Evolutionary conservation across 1,140 invertebrate species (phyloP).

Genomic region (Aphis craccivora): DNA sequence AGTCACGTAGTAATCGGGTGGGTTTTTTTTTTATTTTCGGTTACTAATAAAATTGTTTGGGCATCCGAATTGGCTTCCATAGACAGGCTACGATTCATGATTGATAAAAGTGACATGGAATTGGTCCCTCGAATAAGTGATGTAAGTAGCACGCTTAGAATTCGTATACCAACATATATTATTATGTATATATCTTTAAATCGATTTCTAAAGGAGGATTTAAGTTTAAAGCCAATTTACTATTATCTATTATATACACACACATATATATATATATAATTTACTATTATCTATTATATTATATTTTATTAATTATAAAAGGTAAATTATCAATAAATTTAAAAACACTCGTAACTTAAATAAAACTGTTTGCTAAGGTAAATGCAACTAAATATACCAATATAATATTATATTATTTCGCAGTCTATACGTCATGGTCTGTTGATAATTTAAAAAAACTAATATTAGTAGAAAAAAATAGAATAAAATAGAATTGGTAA

Average conservation of each 20-base stretch:
- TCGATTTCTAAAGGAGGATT: not conserved
- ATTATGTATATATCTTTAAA: not conserved
- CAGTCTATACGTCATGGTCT: not conserved
- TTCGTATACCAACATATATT: not conserved
- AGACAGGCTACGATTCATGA: not conserved
- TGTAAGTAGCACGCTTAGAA: conserved; percentile 7
- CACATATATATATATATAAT: no score
- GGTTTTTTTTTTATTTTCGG: not conserved
- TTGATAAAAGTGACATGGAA: not conserved
- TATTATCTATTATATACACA: not conserved
- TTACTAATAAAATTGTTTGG: conserved; percentile 3
- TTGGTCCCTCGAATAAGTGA: not conserved
- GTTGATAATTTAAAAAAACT: not conserved
- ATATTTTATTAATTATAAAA: not conserved
- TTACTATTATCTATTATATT: not conserved
- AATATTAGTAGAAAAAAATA: not conserved
- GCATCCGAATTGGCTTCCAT: not conserved
- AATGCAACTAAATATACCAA: not conserved
- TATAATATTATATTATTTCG: not conserved
- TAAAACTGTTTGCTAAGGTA: not conserved
- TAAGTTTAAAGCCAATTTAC: not conserved
- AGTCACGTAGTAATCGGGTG: not conserved
- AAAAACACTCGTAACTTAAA: not conserved
- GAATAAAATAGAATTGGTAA: not conserved
- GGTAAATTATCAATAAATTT: not conserved